Evolutionary conservation across 2,888 invertebrate species (phyloP).

Genomic region (Drosophila greeni): DNA sequence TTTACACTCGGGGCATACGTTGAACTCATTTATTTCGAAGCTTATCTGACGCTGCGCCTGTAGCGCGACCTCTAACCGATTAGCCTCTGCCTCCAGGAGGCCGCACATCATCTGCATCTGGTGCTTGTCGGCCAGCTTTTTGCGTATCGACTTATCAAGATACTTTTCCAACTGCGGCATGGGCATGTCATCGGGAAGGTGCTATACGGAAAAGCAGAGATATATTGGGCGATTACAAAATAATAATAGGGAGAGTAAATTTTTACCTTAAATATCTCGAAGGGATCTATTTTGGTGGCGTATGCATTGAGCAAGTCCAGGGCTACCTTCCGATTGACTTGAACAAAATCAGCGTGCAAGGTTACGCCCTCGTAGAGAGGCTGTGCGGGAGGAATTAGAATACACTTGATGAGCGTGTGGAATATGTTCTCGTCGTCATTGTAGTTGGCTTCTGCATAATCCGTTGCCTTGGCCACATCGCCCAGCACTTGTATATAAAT

Average conservation of each 20-base stretch:
- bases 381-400: constrained; percentile 80
- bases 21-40: constrained; percentile 90
- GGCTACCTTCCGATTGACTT: constrained; percentile 89
- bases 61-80: constrained; percentile 88
- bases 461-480: constrained; percentile 89
- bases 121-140: constrained; percentile 86
- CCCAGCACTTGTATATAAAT: constrained; percentile 94
- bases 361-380: constrained; percentile 76
- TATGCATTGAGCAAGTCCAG: constrained; percentile 89
- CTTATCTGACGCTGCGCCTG: constrained; percentile 88
- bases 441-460: constrained; percentile 89
- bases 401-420: constrained; percentile 77
- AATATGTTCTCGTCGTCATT: constrained; percentile 77
- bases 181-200: constrained; percentile 89
- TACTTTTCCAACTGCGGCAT: constrained; percentile 88
- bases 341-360: constrained; percentile 82
- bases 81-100: constrained; percentile 89
- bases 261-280: constrained; percentile 82
- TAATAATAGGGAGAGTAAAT: not conserved
- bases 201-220: constrained; percentile 76
- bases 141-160: constrained; percentile 87
- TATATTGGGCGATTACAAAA: not conserved
- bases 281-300: constrained; percentile 90
- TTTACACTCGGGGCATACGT: constrained; percentile 93
- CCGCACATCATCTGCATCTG: constrained; percentile 89